Conservation (phyloP, 1,140 invertebrate genomes). For the Drosophila tropicalis region DNA sequence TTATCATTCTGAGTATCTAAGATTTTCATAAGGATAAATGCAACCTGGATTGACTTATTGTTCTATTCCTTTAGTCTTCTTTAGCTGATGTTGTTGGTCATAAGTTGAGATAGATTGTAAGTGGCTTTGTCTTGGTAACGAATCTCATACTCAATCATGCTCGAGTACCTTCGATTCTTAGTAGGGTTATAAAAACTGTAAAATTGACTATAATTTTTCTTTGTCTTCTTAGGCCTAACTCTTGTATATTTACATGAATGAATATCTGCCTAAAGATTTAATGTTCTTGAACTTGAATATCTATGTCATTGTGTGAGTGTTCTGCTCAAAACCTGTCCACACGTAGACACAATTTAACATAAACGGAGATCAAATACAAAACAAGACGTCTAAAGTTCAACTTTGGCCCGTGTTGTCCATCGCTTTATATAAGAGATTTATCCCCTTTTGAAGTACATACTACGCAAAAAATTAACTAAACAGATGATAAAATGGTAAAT, state of each 20-base stretch:
- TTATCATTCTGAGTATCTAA: not conserved
- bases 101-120: too few species aligned
- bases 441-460: not conserved
- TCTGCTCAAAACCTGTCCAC: conserved; percentile 43
- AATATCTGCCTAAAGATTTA: not conserved
- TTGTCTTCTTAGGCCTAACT: too few species aligned
- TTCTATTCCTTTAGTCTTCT: too few species aligned
- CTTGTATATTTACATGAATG: not conserved
- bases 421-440: not conserved
- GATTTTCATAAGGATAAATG: too few species aligned
- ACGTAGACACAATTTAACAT: conserved; percentile 46
- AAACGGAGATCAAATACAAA: conserved; percentile 33
- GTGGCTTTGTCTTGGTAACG: too few species aligned
- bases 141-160: too few species aligned
- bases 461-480: conserved; percentile 21
- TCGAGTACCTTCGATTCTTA: too few species aligned
- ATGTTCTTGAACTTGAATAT: conserved; percentile 18
- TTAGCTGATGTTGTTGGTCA: too few species aligned
- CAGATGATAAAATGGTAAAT: conserved; percentile 60
- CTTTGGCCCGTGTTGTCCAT: conserved; percentile 3
- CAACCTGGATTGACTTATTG: too few species aligned
- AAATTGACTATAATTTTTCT: too few species aligned
- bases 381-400: conserved; percentile 21
- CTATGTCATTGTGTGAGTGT: not conserved
- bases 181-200: too few species aligned